Evolutionary conservation across 2,888 invertebrate genomes (phyloP).

Genomic region (Platerodrilus igneus): DNA sequence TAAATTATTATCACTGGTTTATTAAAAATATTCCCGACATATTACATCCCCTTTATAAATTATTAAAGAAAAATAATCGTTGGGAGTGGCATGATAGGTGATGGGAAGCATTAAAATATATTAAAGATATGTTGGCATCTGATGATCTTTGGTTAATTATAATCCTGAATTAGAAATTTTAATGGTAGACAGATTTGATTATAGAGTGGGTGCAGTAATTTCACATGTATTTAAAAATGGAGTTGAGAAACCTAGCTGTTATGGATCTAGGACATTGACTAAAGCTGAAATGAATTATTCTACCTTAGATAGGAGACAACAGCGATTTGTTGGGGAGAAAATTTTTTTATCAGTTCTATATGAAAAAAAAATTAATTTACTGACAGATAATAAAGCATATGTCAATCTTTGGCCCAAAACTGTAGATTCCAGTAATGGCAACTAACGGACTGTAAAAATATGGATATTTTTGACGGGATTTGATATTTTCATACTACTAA

Average conservation of each 20-base stretch:
- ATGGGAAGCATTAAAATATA: neutral
- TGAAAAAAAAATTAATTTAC: too few species aligned
- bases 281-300: slow-evolving; percentile 3
- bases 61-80: neutral
- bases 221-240: slow-evolving; percentile 3
- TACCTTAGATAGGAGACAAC: too few species aligned
- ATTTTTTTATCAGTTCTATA: too few species aligned
- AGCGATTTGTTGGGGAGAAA: too few species aligned
- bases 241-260: neutral
- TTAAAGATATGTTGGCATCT: neutral
- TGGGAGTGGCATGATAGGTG: neutral
- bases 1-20: slow-evolving; percentile 16
- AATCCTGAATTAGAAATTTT: neutral
- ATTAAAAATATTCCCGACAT: slow-evolving; percentile 6
- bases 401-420: too few species aligned
- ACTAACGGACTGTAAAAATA: too few species aligned
- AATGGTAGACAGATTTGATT: neutral
- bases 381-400: too few species aligned
- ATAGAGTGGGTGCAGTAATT: slow-evolving; percentile 3
- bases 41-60: slow-evolving; percentile 5
- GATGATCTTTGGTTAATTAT: neutral
- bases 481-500: too few species aligned
- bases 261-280: slow-evolving; percentile 1
- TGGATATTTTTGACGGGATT: too few species aligned
- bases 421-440: too few species aligned